A percentile compares a stretch with the other conserved stretches of the same genome.
These are phyloP conservation scores for Tanaodytes sp. DNA, from an alignment of 2,888 invertebrate species.

Conservation along the genomic window DNA sequence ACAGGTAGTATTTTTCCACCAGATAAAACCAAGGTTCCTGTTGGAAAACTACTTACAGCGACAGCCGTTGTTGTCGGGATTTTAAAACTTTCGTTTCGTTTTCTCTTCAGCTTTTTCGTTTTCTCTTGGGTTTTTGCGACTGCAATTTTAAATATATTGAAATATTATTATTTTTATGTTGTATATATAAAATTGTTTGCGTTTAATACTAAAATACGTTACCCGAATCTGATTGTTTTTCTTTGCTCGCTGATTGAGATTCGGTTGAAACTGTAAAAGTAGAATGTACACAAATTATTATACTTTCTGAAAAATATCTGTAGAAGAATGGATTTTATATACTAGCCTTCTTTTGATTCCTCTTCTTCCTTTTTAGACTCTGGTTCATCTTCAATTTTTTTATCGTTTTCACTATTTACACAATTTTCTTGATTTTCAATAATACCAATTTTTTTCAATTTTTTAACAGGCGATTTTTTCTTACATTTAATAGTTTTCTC, in stretches of 20 bases:
- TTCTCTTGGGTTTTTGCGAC: slow-evolving; percentile 56
- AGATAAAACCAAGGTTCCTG: slow-evolving; percentile 68
- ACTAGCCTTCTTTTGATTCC: slow-evolving; percentile 28
- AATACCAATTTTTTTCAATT: slow-evolving; percentile 50
- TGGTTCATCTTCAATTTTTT: slow-evolving; percentile 49
- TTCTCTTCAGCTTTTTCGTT: slow-evolving; percentile 57
- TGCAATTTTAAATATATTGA: slow-evolving; percentile 30
- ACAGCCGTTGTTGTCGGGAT: slow-evolving; percentile 43
- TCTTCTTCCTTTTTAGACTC: slow-evolving; percentile 5
- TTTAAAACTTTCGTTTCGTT: slow-evolving; percentile 58
- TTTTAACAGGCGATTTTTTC: slow-evolving; percentile 55
- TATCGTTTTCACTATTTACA: slow-evolving; percentile 61
- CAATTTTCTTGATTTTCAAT: slow-evolving; percentile 71
- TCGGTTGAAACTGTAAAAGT: too few species aligned
- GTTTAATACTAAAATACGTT: too few species aligned
- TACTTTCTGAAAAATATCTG: too few species aligned
- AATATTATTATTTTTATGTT: too few species aligned
- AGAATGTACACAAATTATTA: too few species aligned
- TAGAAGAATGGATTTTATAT: too few species aligned
- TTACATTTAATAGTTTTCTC: slow-evolving; percentile 49
- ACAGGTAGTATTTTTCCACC: slow-evolving; percentile 70
- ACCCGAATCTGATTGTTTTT: too few species aligned
- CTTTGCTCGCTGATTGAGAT: too few species aligned
- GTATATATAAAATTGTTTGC: slow-evolving; percentile 14
- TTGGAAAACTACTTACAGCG: slow-evolving; percentile 60